phyloP scores from a whole-genome alignment of 2,797 vertebrate genomes.

The Acomys russatus region DNA sequence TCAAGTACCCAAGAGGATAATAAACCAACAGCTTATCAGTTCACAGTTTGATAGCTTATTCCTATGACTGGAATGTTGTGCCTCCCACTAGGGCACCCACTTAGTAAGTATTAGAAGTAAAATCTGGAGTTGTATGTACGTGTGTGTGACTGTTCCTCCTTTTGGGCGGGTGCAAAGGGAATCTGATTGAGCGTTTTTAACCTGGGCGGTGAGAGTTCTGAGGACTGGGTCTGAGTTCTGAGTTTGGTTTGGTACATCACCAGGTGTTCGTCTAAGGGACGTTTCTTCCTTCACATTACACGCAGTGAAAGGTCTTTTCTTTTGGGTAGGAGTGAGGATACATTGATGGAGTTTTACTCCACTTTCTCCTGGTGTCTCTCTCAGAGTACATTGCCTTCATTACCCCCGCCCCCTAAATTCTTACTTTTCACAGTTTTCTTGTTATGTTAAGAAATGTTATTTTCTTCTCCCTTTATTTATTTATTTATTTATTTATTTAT shows the following conservation, averaged over 20 bases:
- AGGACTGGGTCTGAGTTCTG: too few relatives aligned
- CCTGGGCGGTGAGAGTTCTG: background rate
- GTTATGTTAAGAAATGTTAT: background rate
- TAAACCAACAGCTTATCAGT: conserved; percentile 18
- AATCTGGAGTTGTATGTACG: background rate
- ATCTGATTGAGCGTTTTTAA: conserved; percentile 17
- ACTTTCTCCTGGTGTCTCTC: background rate
- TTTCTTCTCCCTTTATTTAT: too few relatives aligned
- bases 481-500: too few relatives aligned
- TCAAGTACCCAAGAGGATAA: conserved; percentile 46
- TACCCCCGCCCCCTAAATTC: background rate
- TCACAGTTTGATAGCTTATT: conserved; percentile 10
- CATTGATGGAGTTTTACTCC: background rate
- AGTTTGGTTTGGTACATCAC: background rate
- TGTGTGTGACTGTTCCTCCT: background rate
- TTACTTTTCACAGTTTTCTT: conserved; percentile 42
- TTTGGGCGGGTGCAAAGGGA: conserved; percentile 27
- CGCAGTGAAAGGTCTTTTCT: background rate
- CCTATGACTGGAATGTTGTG: background rate
- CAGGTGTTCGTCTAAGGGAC: background rate
- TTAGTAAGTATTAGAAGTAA: conserved; percentile 9
- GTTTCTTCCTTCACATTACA: background rate
- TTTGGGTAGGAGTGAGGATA: background rate
- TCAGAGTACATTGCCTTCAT: background rate
- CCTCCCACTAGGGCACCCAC: background rate